These are phyloP conservation scores for Cryptosula pallasiana DNA, from an alignment of 2,888 invertebrate species.

Conservation along the genomic window DNA sequence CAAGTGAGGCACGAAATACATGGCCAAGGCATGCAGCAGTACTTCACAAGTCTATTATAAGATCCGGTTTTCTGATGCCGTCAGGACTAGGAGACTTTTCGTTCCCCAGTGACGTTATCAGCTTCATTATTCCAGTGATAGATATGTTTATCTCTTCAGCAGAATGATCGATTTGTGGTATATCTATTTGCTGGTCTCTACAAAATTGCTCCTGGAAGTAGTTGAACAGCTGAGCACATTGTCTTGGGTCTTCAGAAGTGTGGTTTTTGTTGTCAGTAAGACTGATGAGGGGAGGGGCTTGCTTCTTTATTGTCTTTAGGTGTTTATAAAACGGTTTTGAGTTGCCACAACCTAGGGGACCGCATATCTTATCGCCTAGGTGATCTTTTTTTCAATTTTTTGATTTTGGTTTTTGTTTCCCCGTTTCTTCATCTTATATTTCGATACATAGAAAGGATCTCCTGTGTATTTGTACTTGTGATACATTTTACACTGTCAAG, in stretches of 20 bases:
- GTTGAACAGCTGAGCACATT: neutral
- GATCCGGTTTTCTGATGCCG: too few relatives aligned
- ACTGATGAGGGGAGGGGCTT: too few relatives aligned
- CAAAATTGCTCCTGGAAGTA: neutral
- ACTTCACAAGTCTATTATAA: too few relatives aligned
- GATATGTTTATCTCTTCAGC: too few relatives aligned
- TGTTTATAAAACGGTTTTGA: neutral
- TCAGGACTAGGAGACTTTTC: too few relatives aligned
- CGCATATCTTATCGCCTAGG: neutral
- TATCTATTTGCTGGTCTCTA: neutral
- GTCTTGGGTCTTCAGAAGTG: neutral
- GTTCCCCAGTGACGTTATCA: too few relatives aligned
- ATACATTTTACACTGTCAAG: neutral
- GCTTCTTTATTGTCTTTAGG: too few relatives aligned
- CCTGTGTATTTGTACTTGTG: neutral
- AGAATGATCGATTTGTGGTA: neutral
- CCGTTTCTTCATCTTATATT: neutral
- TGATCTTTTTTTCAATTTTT: neutral
- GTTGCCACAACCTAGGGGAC: neutral
- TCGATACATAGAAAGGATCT: neutral
- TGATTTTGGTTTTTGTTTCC: neutral
- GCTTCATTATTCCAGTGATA: too few relatives aligned
- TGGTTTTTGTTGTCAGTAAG: neutral
- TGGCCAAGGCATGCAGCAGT: too few relatives aligned
- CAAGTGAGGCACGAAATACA: too few relatives aligned